Percentiles rank a stretch among this genome's conserved stretches.
Evolutionary conservation across 2,113 vertebrate species (phyloP).

Genomic region (Zosterops lateralis): DNA sequence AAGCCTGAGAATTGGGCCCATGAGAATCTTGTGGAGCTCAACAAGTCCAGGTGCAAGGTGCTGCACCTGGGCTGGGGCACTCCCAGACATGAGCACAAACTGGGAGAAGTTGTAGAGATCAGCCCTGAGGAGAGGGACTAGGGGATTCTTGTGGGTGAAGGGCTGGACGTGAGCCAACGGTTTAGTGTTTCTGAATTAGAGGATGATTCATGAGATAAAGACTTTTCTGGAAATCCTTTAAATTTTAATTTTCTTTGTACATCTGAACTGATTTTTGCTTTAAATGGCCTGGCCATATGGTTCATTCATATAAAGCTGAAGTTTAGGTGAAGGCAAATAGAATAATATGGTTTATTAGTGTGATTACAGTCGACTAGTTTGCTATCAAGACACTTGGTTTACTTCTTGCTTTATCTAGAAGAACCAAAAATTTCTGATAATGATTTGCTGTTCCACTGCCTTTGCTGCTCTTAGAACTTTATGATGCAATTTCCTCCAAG

Average conservation of each 20-base stretch:
- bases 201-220: background rate
- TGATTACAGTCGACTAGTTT: background rate
- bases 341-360: background rate
- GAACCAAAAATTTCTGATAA: background rate
- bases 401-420: background rate
- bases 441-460: background rate
- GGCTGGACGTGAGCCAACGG: background rate
- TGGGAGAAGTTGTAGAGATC: background rate
- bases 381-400: background rate
- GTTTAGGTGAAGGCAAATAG: background rate
- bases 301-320: background rate
- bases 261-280: background rate
- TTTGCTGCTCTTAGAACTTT: background rate
- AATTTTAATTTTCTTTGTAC: background rate
- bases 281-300: background rate
- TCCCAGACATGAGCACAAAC: background rate
- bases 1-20: background rate
- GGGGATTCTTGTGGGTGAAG: background rate
- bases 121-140: background rate
- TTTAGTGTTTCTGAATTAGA: background rate
- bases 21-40: background rate
- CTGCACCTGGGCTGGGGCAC: background rate
- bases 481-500: background rate
- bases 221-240: background rate
- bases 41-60: background rate